Evolutionary conservation across 2,113 vertebrate genomes (phyloP), one percentile per base, ranked within the genome.

Genomic region (Macrotis lagotis): DNA sequence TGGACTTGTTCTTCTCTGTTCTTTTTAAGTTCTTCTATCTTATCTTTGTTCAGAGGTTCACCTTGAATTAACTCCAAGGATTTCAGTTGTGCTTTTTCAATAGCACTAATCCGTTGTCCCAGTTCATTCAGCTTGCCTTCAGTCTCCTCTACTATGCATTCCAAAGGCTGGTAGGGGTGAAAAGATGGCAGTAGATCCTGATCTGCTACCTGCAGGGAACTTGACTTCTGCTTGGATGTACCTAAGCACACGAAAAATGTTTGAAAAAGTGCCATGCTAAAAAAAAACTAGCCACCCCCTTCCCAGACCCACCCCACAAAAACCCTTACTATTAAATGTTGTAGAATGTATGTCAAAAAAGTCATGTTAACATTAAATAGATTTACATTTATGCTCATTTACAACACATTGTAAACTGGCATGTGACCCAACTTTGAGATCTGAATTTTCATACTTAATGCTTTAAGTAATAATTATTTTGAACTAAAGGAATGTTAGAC

Each of bases 1-100:
- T 99, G 99, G 96, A 99, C 99, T 99, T 99, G 99, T 98, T 99
- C 99, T 98, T 99, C 99, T 97, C 99, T 98, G 98, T 99, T 99
- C 98, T 99, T 99, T 99, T 99, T 99, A 97, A 99, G 98, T 99
- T 99, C 99, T 99, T 99, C 99, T 97, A 99, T 99, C 98, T 99
- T 99, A 99, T 99, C 99, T 99, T 99, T 99, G 99, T 99, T 99
- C 98, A 99, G 99, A 97, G 99, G 99, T 98, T 99, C 99, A 98
- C 99, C 99, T 99, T 99, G 99, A 99, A 99, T 99, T 98, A 99
- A 99, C 98, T 99, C 99, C 98, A 99, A 98, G 92, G 99, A 99
- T 97, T 99, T 99, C 97, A 99, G 99, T 98, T 99, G 99, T 98
- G 99, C 99, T 98, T 99, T 99, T 98, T 99, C 99, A 98, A 99